These are phyloP conservation scores for Calvadosia cruxmelitensis DNA, from an alignment of 30 jellyfish, hydroid and myxozoan genomes.

Conservation along the genomic window DNA sequence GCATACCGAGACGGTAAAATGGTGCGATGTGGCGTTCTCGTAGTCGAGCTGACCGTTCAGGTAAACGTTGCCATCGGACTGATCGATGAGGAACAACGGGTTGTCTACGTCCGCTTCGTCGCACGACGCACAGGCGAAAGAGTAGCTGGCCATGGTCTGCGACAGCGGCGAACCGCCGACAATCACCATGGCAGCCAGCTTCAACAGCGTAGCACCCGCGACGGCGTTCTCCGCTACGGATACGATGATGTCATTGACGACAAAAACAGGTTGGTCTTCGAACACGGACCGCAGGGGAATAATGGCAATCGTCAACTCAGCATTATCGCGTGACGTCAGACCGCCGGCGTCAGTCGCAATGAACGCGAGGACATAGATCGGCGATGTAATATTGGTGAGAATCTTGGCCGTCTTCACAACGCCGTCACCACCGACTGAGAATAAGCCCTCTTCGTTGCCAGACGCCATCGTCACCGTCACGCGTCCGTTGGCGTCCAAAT, in stretches of 20 bases:
- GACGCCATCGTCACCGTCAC: neutral
- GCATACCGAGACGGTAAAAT: neutral
- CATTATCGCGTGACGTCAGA: neutral
- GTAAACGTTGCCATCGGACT: neutral
- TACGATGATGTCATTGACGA: too few relatives aligned
- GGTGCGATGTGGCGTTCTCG: neutral
- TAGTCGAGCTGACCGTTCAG: neutral
- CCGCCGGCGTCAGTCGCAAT: neutral
- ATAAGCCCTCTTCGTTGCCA: neutral
- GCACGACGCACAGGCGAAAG: neutral
- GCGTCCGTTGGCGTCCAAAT: neutral
- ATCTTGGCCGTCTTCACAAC: neutral
- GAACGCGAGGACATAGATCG: neutral
- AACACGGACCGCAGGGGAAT: neutral
- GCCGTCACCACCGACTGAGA: neutral
- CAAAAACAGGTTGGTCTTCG: neutral
- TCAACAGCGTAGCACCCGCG: neutral
- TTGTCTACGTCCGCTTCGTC: neutral
- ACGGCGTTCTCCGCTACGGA: neutral
- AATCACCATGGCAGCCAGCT: neutral
- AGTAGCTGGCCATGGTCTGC: neutral
- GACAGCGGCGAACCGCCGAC: neutral
- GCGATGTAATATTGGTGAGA: neutral
- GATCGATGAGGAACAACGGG: neutral
- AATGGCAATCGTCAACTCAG: neutral